Evolutionary conservation across 23 tunicate genomes (phyloP).

Genomic region (Botrylloides violaceus): DNA sequence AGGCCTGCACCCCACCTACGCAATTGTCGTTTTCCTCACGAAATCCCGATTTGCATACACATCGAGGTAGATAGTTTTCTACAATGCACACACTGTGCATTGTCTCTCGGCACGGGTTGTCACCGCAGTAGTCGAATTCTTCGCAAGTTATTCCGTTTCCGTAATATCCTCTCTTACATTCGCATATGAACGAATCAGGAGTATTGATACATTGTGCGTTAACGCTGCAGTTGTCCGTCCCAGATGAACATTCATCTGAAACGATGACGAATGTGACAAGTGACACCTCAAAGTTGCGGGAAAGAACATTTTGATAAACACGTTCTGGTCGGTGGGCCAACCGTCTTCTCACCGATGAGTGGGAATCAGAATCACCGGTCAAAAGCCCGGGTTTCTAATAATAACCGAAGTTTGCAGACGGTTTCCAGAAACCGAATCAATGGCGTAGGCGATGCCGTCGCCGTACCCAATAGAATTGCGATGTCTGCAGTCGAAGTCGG

Average conservation of each 20-base stretch:
- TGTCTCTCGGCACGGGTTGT: not conserved
- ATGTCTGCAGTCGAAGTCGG: no score
- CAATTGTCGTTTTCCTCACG: not conserved
- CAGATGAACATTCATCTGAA: constrained; percentile 19
- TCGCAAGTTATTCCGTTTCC: constrained; percentile 3
- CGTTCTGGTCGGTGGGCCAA: no score
- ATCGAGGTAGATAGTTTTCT: not conserved
- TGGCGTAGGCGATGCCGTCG: no score
- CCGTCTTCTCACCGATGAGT: no score
- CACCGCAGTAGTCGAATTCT: constrained; percentile 3
- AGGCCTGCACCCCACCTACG: not conserved
- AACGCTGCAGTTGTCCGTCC: constrained; percentile 14
- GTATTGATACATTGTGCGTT: constrained; percentile 10
- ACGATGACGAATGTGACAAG: no score
- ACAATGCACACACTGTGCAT: not conserved
- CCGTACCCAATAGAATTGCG: no score
- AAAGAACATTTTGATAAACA: no score
- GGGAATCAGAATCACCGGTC: no score
- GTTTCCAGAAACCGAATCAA: no score
- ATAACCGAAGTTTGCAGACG: no score
- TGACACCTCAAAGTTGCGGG: no score
- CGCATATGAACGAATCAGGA: not conserved
- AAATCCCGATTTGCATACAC: constrained; percentile 18
- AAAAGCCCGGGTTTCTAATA: no score
- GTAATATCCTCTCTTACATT: constrained; percentile 6